Evolutionary conservation across 2,888 invertebrate species (phyloP).

Genomic region (Lymantria dispar): DNA sequence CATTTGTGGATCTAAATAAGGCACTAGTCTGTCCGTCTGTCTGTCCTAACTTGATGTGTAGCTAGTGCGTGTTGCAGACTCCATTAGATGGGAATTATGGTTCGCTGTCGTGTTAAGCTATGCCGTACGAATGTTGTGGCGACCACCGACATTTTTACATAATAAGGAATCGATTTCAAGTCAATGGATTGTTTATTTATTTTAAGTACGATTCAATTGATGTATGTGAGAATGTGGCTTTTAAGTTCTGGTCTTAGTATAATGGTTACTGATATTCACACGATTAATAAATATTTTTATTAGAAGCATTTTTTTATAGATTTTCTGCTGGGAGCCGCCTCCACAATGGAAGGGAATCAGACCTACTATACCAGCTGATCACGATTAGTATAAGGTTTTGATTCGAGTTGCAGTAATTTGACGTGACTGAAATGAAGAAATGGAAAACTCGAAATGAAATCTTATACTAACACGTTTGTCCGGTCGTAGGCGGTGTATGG

Average conservation of each 20-base stretch:
- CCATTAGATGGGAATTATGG: slow-evolving; percentile 72
- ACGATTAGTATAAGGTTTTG: too few relatives aligned
- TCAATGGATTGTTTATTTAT: slow-evolving; percentile 10
- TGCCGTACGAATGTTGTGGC: slow-evolving; percentile 49
- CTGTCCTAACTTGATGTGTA: slow-evolving; percentile 66
- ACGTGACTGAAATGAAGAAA: too few relatives aligned
- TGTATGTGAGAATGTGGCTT: neutral
- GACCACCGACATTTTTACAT: slow-evolving; percentile 60
- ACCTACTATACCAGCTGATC: too few relatives aligned
- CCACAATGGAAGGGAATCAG: too few relatives aligned
- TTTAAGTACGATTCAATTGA: slow-evolving; percentile 7
- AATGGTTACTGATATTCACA: too few relatives aligned
- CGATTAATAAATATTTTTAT: too few relatives aligned
- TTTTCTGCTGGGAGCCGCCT: too few relatives aligned
- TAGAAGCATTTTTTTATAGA: too few relatives aligned
- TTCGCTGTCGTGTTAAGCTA: slow-evolving; percentile 55
- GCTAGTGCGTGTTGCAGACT: slow-evolving; percentile 68
- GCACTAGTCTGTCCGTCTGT: slow-evolving; percentile 44
- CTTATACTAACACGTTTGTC: too few relatives aligned
- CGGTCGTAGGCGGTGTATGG: too few relatives aligned
- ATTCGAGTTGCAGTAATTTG: too few relatives aligned
- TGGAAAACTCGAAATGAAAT: too few relatives aligned
- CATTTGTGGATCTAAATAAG: slow-evolving; percentile 26
- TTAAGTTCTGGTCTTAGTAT: neutral
- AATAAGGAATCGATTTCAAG: slow-evolving; percentile 32